Evolutionary conservation across 2,888 invertebrate species (phyloP).

Genomic region (Acanthosepion esculentum): DNA sequence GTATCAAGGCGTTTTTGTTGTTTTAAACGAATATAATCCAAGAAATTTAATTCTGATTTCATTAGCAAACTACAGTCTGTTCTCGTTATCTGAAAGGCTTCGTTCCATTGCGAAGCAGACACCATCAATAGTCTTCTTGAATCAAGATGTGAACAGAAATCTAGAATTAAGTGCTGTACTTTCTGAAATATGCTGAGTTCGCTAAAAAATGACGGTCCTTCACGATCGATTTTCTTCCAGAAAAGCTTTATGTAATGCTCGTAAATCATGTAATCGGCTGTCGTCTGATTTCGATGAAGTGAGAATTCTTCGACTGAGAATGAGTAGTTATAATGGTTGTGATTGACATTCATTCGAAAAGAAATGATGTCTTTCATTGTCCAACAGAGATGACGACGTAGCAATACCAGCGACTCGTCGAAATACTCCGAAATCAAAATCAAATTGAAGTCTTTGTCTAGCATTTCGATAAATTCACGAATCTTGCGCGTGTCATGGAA

Average conservation of each 20-base stretch:
- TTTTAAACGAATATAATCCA: background rate
- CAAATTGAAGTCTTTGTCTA: conserved; percentile 35
- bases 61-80: background rate
- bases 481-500: background rate
- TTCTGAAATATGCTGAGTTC: background rate
- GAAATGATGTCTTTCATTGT: conserved; percentile 35
- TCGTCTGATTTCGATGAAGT: background rate
- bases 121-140: background rate
- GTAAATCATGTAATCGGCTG: conserved; percentile 24
- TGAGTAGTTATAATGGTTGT: background rate
- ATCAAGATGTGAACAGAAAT: background rate
- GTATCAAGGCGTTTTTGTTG: background rate
- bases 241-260: background rate
- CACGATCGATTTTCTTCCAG: background rate
- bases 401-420: conserved; percentile 38
- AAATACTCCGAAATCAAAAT: conserved; percentile 43
- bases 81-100: background rate
- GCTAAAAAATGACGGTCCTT: background rate
- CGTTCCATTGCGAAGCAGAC: background rate
- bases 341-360: background rate
- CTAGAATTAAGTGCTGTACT: background rate
- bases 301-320: background rate
- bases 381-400: conserved; percentile 41
- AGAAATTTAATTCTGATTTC: background rate
- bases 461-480: background rate